These are phyloP conservation scores for Tortricodes alternella DNA, from an alignment of 2,888 invertebrate species.

Conservation along the genomic window DNA sequence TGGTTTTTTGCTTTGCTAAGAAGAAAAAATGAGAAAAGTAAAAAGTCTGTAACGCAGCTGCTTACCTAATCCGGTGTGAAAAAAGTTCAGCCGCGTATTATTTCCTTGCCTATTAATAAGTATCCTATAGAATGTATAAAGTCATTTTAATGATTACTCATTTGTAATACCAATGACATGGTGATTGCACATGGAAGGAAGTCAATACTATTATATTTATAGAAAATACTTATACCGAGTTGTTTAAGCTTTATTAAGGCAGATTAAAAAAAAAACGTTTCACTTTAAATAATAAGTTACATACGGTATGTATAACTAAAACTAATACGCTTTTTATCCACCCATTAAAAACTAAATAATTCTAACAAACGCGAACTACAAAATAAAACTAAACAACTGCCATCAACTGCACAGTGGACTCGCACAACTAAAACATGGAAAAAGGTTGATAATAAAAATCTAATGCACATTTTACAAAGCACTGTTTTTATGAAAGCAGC, in stretches of 20 bases:
- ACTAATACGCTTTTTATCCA: not conserved
- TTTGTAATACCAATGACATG: not conserved
- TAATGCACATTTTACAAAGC: constrained; percentile 14
- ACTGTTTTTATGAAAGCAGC: constrained; percentile 12
- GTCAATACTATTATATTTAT: not conserved
- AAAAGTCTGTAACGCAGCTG: constrained; percentile 36
- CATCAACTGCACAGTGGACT: constrained; percentile 21
- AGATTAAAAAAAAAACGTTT: too few species aligned
- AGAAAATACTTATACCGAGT: not conserved
- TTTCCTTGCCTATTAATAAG: constrained; percentile 10
- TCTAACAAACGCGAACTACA: constrained; percentile 9
- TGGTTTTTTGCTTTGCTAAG: constrained; percentile 13
- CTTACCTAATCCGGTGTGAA: constrained; percentile 33
- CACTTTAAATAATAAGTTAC: not conserved
- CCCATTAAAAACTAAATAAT: constrained; percentile 12
- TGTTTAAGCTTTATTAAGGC: not conserved
- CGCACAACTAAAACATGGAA: constrained; percentile 5
- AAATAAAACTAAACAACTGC: constrained; percentile 25
- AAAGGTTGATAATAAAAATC: constrained; percentile 15
- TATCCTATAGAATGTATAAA: not conserved
- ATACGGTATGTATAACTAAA: not conserved
- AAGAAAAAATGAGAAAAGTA: constrained; percentile 27
- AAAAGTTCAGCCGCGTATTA: constrained; percentile 23
- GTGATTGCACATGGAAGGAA: not conserved
- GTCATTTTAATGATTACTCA: constrained; percentile 5